Percentiles rank a stretch among this genome's conserved stretches.
Evolutionary conservation across 2,888 invertebrate genomes (phyloP).

Genomic region (Phytoseiulus persimilis): DNA sequence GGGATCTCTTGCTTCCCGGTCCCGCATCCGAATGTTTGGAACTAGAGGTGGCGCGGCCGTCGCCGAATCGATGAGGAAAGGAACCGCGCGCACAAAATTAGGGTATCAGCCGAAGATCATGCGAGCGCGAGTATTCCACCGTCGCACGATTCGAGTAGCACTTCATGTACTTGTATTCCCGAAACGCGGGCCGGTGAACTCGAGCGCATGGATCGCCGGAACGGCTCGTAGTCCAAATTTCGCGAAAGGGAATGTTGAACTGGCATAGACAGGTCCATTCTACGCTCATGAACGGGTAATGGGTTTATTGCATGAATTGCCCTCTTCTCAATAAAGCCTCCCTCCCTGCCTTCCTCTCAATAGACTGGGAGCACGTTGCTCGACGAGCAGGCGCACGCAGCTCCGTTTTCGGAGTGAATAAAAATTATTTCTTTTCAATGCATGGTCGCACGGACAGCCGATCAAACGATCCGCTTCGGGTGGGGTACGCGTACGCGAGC

Average conservation of each 20-base stretch:
- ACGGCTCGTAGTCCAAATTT: neutral
- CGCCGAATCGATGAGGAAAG: neutral
- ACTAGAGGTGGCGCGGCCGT: too few relatives aligned
- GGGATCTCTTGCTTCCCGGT: too few relatives aligned
- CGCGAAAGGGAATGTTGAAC: neutral
- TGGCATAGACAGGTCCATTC: neutral
- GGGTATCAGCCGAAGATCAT: neutral
- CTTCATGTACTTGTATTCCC: too few relatives aligned
- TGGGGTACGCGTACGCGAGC: neutral
- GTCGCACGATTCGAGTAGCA: too few relatives aligned
- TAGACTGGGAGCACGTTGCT: neutral
- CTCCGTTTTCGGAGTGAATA: neutral
- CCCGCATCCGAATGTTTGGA: too few relatives aligned
- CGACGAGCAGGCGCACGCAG: neutral
- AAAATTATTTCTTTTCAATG: neutral
- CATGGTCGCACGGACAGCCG: neutral
- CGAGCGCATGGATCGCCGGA: too few relatives aligned
- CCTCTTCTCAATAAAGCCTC: neutral
- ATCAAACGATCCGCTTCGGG: neutral
- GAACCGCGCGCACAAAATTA: neutral
- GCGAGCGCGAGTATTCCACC: neutral
- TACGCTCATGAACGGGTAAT: neutral
- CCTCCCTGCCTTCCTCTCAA: neutral
- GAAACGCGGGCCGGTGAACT: too few relatives aligned
- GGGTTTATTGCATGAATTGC: conserved; percentile 5